Evolutionary conservation across 37 sponge, comb jelly and placozoan genomes (phyloP).

Genomic region (Diacarnus erythraeanus): DNA sequence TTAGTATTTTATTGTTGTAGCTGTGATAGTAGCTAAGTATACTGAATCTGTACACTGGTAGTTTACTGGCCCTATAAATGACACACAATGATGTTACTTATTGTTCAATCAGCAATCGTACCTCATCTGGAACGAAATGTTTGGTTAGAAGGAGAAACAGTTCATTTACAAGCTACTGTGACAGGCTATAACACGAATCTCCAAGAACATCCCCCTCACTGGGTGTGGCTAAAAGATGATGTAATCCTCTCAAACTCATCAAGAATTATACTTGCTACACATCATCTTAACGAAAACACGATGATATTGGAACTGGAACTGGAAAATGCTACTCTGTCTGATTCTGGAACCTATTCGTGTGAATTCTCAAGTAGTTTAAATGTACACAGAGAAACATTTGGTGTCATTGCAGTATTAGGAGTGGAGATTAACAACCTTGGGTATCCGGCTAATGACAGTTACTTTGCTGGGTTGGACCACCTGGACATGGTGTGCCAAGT

Average conservation of each 20-base stretch:
- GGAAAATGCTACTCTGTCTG: background rate
- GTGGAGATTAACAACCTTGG: background rate
- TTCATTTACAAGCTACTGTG: background rate
- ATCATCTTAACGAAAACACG: background rate
- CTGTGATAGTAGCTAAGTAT: no score
- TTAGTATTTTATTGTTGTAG: no score
- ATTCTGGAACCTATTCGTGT: background rate
- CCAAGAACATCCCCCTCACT: background rate
- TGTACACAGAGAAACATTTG: background rate
- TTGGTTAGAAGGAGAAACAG: background rate
- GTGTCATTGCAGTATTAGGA: background rate
- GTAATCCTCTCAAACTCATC: background rate
- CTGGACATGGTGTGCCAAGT: background rate
- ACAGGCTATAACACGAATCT: background rate
- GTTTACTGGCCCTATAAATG: no score
- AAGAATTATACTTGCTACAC: background rate
- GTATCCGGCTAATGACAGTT: background rate
- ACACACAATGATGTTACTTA: no score
- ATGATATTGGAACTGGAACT: background rate
- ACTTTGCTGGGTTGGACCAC: background rate
- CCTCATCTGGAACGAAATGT: background rate
- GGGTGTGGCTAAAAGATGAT: background rate
- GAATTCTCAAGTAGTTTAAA: background rate
- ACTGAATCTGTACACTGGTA: no score
- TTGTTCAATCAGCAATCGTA: background rate